phyloP scores from a whole-genome alignment of 2,113 vertebrate genomes.

The Rhodinocichla rosea region DNA sequence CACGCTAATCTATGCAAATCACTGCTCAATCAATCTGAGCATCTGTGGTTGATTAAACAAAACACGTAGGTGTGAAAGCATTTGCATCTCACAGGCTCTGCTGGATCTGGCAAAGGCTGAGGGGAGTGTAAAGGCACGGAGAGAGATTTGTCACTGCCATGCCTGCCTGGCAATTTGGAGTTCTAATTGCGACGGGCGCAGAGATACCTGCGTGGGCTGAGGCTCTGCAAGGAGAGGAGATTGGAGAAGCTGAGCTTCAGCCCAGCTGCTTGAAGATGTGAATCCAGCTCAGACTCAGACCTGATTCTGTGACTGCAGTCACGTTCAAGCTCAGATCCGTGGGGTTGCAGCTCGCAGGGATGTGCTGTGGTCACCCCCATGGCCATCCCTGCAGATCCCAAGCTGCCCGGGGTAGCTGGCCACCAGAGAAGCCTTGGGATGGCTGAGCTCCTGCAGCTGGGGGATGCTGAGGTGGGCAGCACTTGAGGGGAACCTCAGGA shows the following conservation, averaged over 20 bases:
- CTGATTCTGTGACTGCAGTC: background rate
- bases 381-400: background rate
- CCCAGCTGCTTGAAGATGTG: background rate
- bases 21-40: conserved; percentile 57
- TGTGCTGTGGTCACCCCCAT: background rate
- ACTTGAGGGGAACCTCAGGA: background rate
- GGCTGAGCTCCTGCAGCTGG: fast-evolving
- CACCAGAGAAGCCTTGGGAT: fast-evolving
- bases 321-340: background rate
- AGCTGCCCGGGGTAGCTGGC: background rate
- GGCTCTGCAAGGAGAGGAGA: background rate
- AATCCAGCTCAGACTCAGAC: background rate
- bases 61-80: conserved; percentile 56
- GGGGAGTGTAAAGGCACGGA: background rate
- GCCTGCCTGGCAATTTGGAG: background rate
- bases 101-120: conserved; percentile 33
- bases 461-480: background rate
- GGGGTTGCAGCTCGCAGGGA: background rate
- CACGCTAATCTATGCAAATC: conserved; percentile 48
- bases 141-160: background rate
- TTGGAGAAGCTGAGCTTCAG: background rate
- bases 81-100: conserved; percentile 37
- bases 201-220: background rate
- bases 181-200: background rate
- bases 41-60: conserved; percentile 62